Conservation (phyloP, 2,797 vertebrate genomes). For the Orestias chungarensis region DNA sequence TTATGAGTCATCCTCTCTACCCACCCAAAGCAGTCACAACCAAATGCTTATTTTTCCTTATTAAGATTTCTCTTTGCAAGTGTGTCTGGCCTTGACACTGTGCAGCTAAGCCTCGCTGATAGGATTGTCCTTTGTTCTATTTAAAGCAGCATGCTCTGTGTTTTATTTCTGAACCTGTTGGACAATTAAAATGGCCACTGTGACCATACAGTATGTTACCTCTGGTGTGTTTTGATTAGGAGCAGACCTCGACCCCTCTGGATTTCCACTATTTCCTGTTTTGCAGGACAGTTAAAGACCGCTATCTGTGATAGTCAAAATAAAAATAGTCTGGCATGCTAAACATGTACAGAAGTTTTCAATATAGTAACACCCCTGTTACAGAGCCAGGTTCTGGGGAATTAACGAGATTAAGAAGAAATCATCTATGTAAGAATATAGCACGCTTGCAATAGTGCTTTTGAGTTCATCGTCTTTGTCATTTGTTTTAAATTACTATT, state of each 20-base stretch:
- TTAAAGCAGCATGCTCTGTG: conserved; percentile 1
- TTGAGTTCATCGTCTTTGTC: no score
- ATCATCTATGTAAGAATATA: no score
- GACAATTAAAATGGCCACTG: background rate
- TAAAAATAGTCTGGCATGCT: background rate
- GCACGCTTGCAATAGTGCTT: no score
- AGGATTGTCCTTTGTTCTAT: conserved; percentile 12
- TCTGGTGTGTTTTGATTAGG: background rate
- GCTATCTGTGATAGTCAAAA: background rate
- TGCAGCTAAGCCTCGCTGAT: conserved; percentile 10
- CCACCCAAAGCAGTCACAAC: background rate
- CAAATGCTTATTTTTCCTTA: background rate
- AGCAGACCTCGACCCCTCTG: background rate
- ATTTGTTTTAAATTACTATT: no score
- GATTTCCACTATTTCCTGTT: conserved; percentile 17
- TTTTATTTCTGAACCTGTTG: background rate
- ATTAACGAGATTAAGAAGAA: no score
- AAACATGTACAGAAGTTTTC: background rate
- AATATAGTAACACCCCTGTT: no score
- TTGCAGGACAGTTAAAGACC: background rate
- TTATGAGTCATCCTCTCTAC: conserved; percentile 2
- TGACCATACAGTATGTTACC: background rate
- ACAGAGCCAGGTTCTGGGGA: background rate
- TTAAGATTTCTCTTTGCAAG: background rate
- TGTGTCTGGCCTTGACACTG: background rate